These are phyloP conservation scores for Eupsilia transversa DNA, from an alignment of 2,888 invertebrate species.

Conservation along the genomic window DNA sequence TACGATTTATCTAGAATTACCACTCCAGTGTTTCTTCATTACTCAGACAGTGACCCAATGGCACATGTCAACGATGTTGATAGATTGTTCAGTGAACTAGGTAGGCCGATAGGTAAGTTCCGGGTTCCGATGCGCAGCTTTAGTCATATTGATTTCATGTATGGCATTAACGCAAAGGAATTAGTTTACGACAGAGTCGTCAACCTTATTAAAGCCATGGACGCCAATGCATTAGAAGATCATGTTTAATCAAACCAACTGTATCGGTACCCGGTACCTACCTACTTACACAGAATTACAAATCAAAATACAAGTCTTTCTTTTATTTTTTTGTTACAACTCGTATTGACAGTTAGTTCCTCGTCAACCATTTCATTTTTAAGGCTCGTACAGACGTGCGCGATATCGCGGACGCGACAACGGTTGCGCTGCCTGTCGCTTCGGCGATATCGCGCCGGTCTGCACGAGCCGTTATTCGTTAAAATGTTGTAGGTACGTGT, in stretches of 20 bases:
- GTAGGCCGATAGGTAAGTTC: conserved; percentile 88
- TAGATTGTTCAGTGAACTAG: conserved; percentile 87
- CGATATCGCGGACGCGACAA: too few species aligned
- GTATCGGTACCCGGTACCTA: background rate
- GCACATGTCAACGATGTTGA: conserved; percentile 90
- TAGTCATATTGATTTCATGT: conserved; percentile 93
- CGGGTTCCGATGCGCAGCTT: conserved; percentile 90
- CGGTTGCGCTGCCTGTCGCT: too few species aligned
- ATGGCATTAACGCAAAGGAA: conserved; percentile 91
- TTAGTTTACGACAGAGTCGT: conserved; percentile 91
- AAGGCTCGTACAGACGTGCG: too few species aligned
- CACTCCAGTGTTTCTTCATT: conserved; percentile 92
- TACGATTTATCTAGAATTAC: conserved; percentile 91
- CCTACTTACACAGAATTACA: background rate
- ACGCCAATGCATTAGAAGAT: conserved; percentile 1
- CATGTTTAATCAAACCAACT: background rate
- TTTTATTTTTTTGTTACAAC: background rate
- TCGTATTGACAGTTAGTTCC: background rate
- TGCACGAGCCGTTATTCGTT: too few species aligned
- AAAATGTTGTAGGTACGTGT: background rate
- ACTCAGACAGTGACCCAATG: conserved; percentile 92
- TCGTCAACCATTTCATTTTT: background rate
- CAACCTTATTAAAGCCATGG: conserved; percentile 82
- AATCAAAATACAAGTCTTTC: background rate
- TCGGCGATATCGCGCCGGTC: too few species aligned